Conservation (phyloP, 1,140 invertebrate genomes). For the Yoshiicerus persimilis region DNA sequence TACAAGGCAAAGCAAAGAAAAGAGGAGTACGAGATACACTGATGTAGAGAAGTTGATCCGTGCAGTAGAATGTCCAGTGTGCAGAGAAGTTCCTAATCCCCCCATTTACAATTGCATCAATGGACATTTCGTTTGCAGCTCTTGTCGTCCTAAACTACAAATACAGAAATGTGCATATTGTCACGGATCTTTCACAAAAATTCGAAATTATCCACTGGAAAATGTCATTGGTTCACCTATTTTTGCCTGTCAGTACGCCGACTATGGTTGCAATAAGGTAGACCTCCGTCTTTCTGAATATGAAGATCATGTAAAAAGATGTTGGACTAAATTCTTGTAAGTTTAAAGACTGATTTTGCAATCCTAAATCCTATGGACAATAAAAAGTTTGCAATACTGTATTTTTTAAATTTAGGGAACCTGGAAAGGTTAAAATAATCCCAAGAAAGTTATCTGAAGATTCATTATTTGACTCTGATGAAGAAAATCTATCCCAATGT, state of each 20-base stretch:
- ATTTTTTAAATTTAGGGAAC: neutral
- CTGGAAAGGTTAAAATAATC: neutral
- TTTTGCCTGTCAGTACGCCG: neutral
- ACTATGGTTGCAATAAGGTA: neutral
- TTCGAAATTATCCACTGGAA: neutral
- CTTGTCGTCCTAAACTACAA: conserved; percentile 19
- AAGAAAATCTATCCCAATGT: neutral
- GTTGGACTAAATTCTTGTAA: neutral
- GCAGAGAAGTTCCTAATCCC: conserved; percentile 30
- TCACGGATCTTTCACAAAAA: neutral
- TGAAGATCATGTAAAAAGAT: neutral
- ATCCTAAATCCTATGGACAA: too few species aligned
- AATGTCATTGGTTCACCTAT: neutral
- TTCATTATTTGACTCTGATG: neutral
- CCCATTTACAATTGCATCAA: conserved; percentile 42
- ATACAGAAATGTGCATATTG: conserved; percentile 27
- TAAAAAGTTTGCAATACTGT: neutral
- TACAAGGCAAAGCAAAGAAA: neutral
- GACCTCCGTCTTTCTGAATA: neutral
- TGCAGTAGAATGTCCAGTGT: conserved; percentile 40
- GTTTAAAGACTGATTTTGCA: neutral
- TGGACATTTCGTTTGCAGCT: conserved; percentile 35
- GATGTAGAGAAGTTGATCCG: neutral
- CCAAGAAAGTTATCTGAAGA: neutral
- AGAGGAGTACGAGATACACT: neutral